These are phyloP conservation scores for Neoarius graeffei DNA, from an alignment of 2,113 vertebrate genomes.

Conservation along the genomic window DNA sequence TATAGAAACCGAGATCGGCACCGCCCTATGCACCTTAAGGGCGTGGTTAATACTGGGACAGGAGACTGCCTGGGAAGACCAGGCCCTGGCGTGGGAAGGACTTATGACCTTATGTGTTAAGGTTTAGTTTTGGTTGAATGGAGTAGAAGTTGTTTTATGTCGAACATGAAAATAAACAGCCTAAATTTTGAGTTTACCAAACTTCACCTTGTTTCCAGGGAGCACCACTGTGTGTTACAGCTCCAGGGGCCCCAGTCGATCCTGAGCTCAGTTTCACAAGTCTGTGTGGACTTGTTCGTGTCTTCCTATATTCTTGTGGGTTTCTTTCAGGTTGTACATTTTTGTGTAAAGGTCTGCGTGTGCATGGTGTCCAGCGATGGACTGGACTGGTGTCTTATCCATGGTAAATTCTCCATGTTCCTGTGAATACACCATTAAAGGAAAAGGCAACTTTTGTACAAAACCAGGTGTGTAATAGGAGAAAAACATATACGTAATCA, in stretches of 20 bases:
- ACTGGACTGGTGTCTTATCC: background rate
- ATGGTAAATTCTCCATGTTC: background rate
- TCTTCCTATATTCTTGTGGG: background rate
- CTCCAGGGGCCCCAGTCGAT: background rate
- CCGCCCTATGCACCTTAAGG: too few relatives aligned
- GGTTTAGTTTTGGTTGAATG: background rate
- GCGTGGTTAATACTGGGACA: too few relatives aligned
- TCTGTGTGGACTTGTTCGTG: background rate
- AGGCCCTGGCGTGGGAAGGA: too few relatives aligned
- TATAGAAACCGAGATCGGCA: too few relatives aligned
- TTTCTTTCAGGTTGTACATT: background rate
- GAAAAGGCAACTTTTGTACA: too few relatives aligned
- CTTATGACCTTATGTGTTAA: background rate
- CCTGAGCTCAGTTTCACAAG: background rate
- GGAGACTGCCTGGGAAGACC: too few relatives aligned
- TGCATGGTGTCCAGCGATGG: background rate
- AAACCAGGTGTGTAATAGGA: too few relatives aligned
- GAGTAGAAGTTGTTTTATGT: background rate
- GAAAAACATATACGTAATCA: too few relatives aligned
- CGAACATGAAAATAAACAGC: background rate
- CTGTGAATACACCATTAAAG: background rate
- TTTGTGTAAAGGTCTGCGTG: background rate
- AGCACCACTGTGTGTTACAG: background rate
- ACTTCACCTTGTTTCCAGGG: background rate
- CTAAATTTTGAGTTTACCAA: background rate